A percentile compares a stretch with the other conserved stretches of the same genome.
phyloP scores from a whole-genome alignment of 2,888 invertebrate genomes.

The Drosophila anceps region DNA sequence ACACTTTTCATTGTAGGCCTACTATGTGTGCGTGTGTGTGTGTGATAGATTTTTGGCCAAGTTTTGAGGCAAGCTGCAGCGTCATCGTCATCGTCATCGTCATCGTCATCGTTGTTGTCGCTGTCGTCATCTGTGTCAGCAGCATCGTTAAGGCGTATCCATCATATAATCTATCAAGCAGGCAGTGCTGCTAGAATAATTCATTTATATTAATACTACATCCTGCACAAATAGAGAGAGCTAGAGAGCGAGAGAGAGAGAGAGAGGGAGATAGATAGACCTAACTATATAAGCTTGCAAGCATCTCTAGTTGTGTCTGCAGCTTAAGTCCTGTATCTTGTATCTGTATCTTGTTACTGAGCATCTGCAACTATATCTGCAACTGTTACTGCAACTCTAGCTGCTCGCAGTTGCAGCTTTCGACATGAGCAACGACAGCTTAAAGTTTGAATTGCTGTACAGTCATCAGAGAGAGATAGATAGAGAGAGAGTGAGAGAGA shows the following conservation, averaged over 20 bases:
- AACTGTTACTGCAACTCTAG: constrained; percentile 15
- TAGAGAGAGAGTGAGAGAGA: not conserved
- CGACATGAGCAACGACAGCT: constrained; percentile 68
- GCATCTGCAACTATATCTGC: constrained; percentile 38
- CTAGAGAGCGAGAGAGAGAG: not conserved
- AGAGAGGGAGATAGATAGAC: not conserved
- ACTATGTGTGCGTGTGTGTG: not conserved
- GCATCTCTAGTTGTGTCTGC: constrained; percentile 35
- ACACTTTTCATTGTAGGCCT: constrained; percentile 3
- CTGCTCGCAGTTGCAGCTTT: constrained; percentile 63
- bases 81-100: constrained; percentile 52
- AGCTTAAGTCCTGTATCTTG: constrained; percentile 21
- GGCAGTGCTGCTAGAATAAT: constrained; percentile 65
- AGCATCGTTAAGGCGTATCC: constrained; percentile 74
- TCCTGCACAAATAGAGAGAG: constrained; percentile 24
- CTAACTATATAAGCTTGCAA: constrained; percentile 44
- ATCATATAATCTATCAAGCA: constrained; percentile 72
- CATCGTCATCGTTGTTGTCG: constrained; percentile 42
- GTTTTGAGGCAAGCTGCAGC: constrained; percentile 50
- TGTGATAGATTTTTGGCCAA: constrained; percentile 42
- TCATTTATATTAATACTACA: constrained; percentile 76
- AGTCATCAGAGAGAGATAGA: constrained; percentile 52
- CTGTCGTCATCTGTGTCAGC: constrained; percentile 49
- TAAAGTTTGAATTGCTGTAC: constrained; percentile 76
- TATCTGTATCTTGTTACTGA: constrained; percentile 13